Evolutionary conservation across 1,140 invertebrate species (phyloP).

Genomic region (Patella vulgata): DNA sequence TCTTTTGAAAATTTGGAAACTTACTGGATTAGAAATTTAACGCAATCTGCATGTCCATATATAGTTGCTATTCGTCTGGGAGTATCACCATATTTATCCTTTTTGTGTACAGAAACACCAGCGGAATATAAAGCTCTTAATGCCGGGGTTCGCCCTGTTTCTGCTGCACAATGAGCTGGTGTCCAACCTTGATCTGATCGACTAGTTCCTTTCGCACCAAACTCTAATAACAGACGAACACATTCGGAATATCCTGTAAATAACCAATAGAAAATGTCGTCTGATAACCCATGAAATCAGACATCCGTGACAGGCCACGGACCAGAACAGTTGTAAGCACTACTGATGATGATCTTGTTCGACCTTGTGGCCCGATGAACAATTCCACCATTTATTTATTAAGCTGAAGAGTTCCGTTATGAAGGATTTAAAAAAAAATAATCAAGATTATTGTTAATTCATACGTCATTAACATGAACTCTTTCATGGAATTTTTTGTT

Average conservation of each 20-base stretch:
- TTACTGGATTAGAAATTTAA: constrained; percentile 53
- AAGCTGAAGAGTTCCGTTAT: too few relatives aligned
- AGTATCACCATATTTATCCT: constrained; percentile 57
- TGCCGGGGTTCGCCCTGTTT: constrained; percentile 50
- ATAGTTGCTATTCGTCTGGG: constrained; percentile 52
- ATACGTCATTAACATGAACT: too few relatives aligned
- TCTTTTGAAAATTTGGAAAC: too few relatives aligned
- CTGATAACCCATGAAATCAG: too few relatives aligned
- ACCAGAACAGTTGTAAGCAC: too few relatives aligned
- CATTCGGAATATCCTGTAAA: constrained; percentile 60
- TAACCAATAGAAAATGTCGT: not conserved
- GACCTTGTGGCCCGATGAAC: too few relatives aligned
- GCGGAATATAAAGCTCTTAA: constrained; percentile 53
- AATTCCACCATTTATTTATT: too few relatives aligned
- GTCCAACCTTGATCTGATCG: constrained; percentile 58
- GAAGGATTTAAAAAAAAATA: too few relatives aligned
- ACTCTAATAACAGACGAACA: constrained; percentile 54
- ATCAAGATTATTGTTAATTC: too few relatives aligned
- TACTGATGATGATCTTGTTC: too few relatives aligned
- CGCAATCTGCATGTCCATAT: constrained; percentile 54
- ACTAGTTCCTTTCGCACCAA: constrained; percentile 52
- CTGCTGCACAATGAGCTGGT: constrained; percentile 62
- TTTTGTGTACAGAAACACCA: constrained; percentile 44
- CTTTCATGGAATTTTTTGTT: too few relatives aligned
- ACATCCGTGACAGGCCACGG: too few relatives aligned